Conservation (phyloP, 2,888 invertebrate species). For the Meandrusa payeni region DNA sequence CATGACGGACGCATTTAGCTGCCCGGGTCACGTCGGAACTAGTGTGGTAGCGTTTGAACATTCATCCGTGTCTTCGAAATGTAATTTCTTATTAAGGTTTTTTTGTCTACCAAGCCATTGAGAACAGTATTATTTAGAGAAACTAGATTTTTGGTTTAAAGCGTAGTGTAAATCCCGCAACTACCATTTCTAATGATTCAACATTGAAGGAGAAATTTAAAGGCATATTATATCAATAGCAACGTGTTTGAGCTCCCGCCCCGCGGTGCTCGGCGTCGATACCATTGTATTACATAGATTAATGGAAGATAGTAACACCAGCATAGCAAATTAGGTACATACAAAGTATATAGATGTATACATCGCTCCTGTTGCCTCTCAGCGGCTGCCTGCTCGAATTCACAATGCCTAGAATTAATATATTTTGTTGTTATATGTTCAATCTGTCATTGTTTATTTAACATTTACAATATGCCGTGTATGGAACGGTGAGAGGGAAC, state of each 20-base stretch:
- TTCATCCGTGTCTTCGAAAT: slow-evolving; percentile 55
- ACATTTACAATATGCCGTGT: slow-evolving; percentile 42
- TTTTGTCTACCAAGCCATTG: slow-evolving; percentile 79
- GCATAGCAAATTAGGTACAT: slow-evolving; percentile 73
- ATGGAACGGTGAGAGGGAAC: slow-evolving; percentile 41
- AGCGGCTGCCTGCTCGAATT: slow-evolving; percentile 49
- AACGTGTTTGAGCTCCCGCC: slow-evolving; percentile 47
- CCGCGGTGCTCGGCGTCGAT: slow-evolving; percentile 49
- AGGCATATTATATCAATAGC: slow-evolving; percentile 66
- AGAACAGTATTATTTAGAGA: slow-evolving; percentile 80
- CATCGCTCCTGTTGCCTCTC: slow-evolving; percentile 40
- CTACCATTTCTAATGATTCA: slow-evolving; percentile 65
- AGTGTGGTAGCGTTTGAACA: slow-evolving; percentile 46
- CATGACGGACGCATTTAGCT: slow-evolving; percentile 76
- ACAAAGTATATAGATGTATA: slow-evolving; percentile 59
- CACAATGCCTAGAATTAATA: slow-evolving; percentile 65
- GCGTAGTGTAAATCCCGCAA: slow-evolving; percentile 62
- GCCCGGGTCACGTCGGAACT: slow-evolving; percentile 50
- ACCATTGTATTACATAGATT: slow-evolving; percentile 58
- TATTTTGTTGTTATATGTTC: slow-evolving; percentile 73
- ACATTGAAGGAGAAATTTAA: slow-evolving; percentile 46
- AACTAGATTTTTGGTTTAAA: slow-evolving; percentile 70
- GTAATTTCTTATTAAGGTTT: slow-evolving; percentile 64
- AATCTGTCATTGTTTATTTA: slow-evolving; percentile 59
- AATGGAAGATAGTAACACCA: slow-evolving; percentile 77